Evolutionary conservation across 2,113 vertebrate genomes (phyloP).

Genomic region (Tachysurus fulvidraco): DNA sequence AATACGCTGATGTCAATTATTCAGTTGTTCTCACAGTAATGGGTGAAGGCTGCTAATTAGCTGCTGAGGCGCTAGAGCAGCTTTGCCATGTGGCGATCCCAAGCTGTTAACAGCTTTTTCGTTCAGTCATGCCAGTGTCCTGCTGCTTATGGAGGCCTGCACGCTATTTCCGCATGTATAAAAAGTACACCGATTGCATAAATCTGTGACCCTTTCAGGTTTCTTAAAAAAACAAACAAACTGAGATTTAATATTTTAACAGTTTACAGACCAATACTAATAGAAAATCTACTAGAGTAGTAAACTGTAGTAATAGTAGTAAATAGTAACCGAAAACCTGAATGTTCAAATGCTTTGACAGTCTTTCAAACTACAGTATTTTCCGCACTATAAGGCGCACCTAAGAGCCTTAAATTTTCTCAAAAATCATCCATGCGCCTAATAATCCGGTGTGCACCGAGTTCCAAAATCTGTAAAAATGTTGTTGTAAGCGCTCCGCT

Average conservation of each 20-base stretch:
- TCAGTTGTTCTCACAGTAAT: slow-evolving; percentile 30
- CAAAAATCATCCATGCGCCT: too few species aligned
- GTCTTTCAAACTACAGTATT: too few species aligned
- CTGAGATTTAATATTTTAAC: neutral
- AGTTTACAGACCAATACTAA: neutral
- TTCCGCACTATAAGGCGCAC: too few species aligned
- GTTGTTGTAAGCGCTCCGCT: too few species aligned
- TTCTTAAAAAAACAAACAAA: neutral
- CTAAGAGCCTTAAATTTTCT: too few species aligned
- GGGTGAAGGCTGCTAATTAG: slow-evolving; percentile 28
- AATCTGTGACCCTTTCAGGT: neutral
- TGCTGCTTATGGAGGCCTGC: slow-evolving; percentile 26
- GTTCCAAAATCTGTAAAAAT: too few species aligned
- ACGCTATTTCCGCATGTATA: slow-evolving; percentile 6
- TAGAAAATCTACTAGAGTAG: neutral
- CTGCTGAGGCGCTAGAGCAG: slow-evolving; percentile 14
- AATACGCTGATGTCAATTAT: slow-evolving; percentile 40
- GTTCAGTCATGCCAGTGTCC: slow-evolving; percentile 35
- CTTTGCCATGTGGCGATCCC: slow-evolving; percentile 49
- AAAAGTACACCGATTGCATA: neutral
- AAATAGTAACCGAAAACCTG: neutral
- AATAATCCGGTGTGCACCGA: too few species aligned
- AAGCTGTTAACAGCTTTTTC: slow-evolving; percentile 56
- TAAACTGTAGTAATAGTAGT: neutral
- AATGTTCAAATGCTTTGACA: neutral